Evolutionary conservation across 1,140 invertebrate genomes (phyloP), one percentile per base, ranked within the genome.

Genomic region (Seison nebaliae): DNA sequence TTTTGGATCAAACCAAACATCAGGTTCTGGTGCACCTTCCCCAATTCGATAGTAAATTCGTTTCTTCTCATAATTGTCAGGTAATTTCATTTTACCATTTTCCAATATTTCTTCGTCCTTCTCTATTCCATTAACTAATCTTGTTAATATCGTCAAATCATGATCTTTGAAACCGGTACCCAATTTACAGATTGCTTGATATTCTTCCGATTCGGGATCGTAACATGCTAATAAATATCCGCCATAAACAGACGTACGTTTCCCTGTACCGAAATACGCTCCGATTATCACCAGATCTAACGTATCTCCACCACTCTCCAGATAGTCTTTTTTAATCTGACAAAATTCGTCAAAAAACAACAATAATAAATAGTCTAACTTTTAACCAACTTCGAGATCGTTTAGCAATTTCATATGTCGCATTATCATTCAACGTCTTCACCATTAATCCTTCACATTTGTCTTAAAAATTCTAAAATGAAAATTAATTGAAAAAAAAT

Each of bases 381-480:
- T 94, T 94, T 2, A 93, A 60, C 86, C 86, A 94, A 58, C 93
- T 94, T 43, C 74, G 70, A 0, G 84, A 94, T 28, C 91, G 62
- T 53, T 88, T 84, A 0, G 86, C 84, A 48, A 98, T 93, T 65
- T 96, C 86, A 60, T 98, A 98, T 0, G 76, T 78, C 1, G 88
- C 78, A 49, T 88, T 73, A 39, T 72, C 68, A 48, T 79, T 71
- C 22, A 98, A 59, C 0, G 83, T 83, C 63, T 98, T 98, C 1
- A 98, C 77, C 88, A 98, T 98, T 6, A 98, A 62, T 8, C 91
- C 88, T 64, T 98, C 91, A 58, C 88, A 96, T 21, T 76, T 73
- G 73, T 46, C 8, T 39, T 31, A 12, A 28, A n/a, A n/a, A 28
- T 24, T 18, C 9, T 14, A 21, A 20, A 38, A 21, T 28, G 3